phyloP scores from a whole-genome alignment of 1,140 invertebrate genomes.

The Brachionus sp. region DNA sequence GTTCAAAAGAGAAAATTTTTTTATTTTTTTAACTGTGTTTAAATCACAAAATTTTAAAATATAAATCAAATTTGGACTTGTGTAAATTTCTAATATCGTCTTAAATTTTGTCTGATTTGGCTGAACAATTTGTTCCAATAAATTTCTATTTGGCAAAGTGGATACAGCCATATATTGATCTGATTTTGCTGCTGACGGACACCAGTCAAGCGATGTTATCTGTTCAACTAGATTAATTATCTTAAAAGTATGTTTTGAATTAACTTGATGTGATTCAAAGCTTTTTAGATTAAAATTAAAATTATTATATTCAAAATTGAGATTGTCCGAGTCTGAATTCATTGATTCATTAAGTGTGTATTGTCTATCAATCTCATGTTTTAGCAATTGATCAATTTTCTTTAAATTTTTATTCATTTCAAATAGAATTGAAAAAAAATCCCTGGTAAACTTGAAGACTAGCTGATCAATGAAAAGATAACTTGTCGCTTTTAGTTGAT shows the following conservation, averaged over 20 bases:
- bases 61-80: conserved; percentile 12
- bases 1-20: conserved; percentile 8
- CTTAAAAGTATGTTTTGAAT: neutral
- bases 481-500: neutral
- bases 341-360: neutral
- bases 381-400: neutral
- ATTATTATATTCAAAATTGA: neutral
- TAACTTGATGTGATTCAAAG: neutral
- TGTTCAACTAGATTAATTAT: neutral
- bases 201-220: conserved; percentile 15
- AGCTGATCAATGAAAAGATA: neutral
- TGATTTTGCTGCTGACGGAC: neutral
- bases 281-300: neutral
- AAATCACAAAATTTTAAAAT: conserved; percentile 12
- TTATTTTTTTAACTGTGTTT: neutral
- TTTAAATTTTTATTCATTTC: neutral
- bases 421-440: neutral
- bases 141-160: neutral
- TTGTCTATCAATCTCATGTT: neutral
- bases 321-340: neutral
- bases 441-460: neutral
- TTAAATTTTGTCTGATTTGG: neutral
- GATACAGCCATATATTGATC: neutral
- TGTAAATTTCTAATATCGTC: neutral
- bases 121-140: neutral